Conservation (phyloP, 2,888 invertebrate genomes). For the Zhengitettix transpicula region DNA sequence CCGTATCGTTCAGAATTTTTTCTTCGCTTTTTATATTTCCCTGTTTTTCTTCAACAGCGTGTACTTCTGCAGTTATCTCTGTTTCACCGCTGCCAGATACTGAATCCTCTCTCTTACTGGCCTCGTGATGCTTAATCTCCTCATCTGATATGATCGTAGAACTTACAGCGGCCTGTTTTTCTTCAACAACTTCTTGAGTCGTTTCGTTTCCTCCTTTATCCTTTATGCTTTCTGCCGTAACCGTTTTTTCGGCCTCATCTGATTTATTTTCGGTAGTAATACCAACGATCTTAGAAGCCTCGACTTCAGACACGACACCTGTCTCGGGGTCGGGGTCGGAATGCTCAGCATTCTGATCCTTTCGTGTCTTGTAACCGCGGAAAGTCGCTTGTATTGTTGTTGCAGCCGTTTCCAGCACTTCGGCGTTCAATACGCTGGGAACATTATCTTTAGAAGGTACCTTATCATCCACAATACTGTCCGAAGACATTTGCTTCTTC, state of each 20-base stretch:
- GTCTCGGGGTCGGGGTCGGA: background rate
- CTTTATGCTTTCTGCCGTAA: background rate
- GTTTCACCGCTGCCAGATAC: background rate
- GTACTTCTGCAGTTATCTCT: background rate
- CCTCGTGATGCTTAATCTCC: background rate
- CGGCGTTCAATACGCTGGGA: background rate
- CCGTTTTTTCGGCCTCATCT: background rate
- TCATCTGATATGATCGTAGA: background rate
- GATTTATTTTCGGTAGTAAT: background rate
- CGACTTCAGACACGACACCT: background rate
- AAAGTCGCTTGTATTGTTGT: constrained; percentile 14
- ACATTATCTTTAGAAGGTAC: background rate
- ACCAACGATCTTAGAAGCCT: background rate
- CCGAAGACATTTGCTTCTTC: background rate
- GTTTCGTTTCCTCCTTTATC: background rate
- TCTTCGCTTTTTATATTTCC: background rate
- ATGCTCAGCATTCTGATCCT: constrained; percentile 5
- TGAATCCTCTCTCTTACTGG: background rate
- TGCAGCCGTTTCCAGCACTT: constrained; percentile 13
- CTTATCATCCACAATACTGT: background rate
- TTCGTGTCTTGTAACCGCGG: constrained; percentile 14
- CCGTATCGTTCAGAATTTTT: background rate
- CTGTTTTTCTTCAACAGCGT: background rate
- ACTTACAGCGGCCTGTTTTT: background rate
- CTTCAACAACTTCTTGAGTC: background rate